Evolutionary conservation across 2,113 vertebrate genomes (phyloP).

Genomic region (Meles meles): DNA sequence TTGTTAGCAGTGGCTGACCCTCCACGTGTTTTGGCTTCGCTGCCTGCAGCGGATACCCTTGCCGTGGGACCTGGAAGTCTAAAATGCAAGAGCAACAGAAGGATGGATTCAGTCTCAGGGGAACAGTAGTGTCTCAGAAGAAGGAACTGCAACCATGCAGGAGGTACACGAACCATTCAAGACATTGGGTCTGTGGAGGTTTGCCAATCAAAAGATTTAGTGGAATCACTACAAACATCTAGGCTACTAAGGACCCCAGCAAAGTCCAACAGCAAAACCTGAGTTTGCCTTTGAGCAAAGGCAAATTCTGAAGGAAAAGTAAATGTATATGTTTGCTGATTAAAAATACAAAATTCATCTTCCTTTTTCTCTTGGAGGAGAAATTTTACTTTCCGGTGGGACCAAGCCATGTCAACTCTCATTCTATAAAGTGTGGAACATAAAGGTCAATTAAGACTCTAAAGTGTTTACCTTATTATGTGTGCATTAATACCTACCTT

Average conservation of each 20-base stretch:
- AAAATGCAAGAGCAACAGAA: slow-evolving; percentile 60
- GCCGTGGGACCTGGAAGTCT: slow-evolving; percentile 95
- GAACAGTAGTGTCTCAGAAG: background rate
- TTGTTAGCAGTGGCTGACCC: slow-evolving; percentile 87
- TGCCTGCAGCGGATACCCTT: slow-evolving; percentile 90
- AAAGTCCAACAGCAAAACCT: background rate
- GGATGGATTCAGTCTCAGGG: background rate
- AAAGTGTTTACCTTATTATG: background rate
- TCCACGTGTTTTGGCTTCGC: slow-evolving; percentile 89
- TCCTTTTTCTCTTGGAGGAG: background rate
- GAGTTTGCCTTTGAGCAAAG: background rate
- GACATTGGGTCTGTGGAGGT: background rate
- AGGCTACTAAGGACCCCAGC: background rate
- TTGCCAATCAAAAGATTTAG: background rate
- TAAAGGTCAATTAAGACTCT: background rate
- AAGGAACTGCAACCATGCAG: slow-evolving; percentile 42
- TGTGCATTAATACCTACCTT: too few relatives aligned
- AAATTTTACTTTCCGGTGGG: background rate
- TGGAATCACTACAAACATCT: background rate
- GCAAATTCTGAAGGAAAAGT: background rate
- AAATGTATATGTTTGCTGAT: background rate
- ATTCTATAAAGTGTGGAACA: background rate
- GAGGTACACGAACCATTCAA: slow-evolving; percentile 11
- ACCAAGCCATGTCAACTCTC: background rate
- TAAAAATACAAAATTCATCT: background rate